Evolutionary conservation across 2,888 invertebrate species (phyloP).

Genomic region (Drosophila mulleri): DNA sequence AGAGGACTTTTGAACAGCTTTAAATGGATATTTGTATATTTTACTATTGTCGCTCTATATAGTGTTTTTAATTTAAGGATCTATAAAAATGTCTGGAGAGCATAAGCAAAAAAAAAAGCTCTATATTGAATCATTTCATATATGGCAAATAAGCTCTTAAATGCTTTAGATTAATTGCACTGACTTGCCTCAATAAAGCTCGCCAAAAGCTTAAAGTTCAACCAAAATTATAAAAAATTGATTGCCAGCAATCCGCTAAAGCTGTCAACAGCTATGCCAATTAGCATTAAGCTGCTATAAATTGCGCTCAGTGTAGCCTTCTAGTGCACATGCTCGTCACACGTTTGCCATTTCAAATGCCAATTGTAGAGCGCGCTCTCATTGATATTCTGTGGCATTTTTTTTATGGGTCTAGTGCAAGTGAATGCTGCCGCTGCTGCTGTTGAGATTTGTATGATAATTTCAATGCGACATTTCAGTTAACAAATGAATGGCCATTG

Average conservation of each 20-base stretch:
- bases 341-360: constrained; percentile 64
- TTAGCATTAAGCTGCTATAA: background rate
- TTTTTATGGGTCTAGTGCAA: constrained; percentile 60
- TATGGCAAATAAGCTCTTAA: background rate
- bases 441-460: constrained; percentile 55
- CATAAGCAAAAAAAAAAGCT: background rate
- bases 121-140: background rate
- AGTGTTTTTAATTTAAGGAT: too few relatives aligned
- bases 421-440: constrained; percentile 39
- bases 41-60: too few relatives aligned
- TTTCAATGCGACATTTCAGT: constrained; percentile 65
- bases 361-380: constrained; percentile 61
- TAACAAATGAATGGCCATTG: constrained; percentile 51
- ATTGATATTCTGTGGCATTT: constrained; percentile 69
- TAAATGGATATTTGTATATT: background rate
- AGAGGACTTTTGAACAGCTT: background rate
- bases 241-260: background rate
- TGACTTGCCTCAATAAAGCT: background rate
- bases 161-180: background rate
- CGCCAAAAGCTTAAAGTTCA: background rate
- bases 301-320: constrained; percentile 39
- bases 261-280: background rate
- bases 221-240: background rate
- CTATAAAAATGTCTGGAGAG: too few relatives aligned
- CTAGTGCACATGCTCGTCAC: constrained; percentile 31